Base-by-base conservation (phyloP, 2,797 vertebrate species). In the Champsocephalus gunnari region DNA sequence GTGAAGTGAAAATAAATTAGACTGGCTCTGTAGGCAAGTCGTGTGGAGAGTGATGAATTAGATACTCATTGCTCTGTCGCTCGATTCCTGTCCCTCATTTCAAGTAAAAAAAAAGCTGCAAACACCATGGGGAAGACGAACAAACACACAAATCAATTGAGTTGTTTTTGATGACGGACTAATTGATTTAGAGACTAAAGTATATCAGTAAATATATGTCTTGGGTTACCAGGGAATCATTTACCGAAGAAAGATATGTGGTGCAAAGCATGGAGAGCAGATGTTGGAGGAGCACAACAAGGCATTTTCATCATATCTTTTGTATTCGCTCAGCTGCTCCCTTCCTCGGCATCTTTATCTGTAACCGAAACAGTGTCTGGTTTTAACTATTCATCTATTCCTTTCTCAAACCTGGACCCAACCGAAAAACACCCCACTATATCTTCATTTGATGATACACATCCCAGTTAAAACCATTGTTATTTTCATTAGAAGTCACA, bases 1-100 rank as follows among this genome's bases (percentile, higher is more conserved):
- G 93, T 91, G 93, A 94, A 93, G 93, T 91, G 94, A 95, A 95
- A 95, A 95, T 94, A 94, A 95, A 96, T 95, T 91, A 94, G 94
- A 94, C 81, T 83, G 87, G 93, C 92, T 92, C 89, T 91, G 92
- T 91, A 93, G 94, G 94, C 92, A 74, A 93, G 93, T 93, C 90
- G 90, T 94, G 92, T 90, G 66, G 81, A 85, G 91, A 88, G 91
- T 95, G 94, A 95, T 95, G 94, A 95, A 95, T 95, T 93, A 93
- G 91, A 92, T 89, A 88, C 91, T 93, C 93, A 93, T 94, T 93
- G 92, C 88, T 89, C 74, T 73, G 90, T 81, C 77, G 88, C 87
- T 91, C 87, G 69, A 92, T 89, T 86, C 61, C 75, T 83, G 86
- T 89, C 87, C 80, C 78, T 88, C 68, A 84, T 86, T 87, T 86